Conservation (phyloP, 2,113 vertebrate species). For the Xyrauchen texanus region DNA sequence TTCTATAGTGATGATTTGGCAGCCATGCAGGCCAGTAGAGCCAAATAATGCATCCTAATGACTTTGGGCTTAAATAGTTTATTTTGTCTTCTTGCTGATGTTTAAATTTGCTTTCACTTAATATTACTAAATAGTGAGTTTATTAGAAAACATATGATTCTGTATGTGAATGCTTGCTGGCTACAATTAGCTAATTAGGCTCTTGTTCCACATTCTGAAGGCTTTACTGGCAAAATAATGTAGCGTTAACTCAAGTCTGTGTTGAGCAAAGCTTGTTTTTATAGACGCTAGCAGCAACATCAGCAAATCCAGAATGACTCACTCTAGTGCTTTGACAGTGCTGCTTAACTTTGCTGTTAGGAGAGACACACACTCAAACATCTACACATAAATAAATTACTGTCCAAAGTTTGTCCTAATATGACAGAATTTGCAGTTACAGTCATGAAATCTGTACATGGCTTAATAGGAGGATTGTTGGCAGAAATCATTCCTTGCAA, state of each 20-base stretch:
- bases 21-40: conserved; percentile 2
- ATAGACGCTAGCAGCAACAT: conserved; percentile 56
- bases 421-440: not conserved
- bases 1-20: conserved; percentile 8
- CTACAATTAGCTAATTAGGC: conserved; percentile 58
- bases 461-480: not conserved
- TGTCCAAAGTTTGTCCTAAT: not conserved
- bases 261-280: conserved; percentile 50
- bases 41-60: conserved; percentile 38
- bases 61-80: not conserved
- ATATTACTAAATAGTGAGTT: conserved; percentile 52
- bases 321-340: conserved; percentile 47
- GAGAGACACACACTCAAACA: conserved; percentile 2
- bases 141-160: conserved; percentile 48
- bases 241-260: conserved; percentile 47
- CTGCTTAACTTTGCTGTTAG: conserved; percentile 33
- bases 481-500: not conserved
- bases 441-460: no score
- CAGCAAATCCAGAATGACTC: conserved; percentile 60
- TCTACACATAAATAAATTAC: not conserved
- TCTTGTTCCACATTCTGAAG: conserved; percentile 37
- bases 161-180: conserved; percentile 16
- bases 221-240: conserved; percentile 47
- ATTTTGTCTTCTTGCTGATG: conserved; percentile 46
- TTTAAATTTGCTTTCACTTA: conserved; percentile 37